Evolutionary conservation across 1,140 invertebrate genomes (phyloP).

Genomic region (Drosophila tristis): DNA sequence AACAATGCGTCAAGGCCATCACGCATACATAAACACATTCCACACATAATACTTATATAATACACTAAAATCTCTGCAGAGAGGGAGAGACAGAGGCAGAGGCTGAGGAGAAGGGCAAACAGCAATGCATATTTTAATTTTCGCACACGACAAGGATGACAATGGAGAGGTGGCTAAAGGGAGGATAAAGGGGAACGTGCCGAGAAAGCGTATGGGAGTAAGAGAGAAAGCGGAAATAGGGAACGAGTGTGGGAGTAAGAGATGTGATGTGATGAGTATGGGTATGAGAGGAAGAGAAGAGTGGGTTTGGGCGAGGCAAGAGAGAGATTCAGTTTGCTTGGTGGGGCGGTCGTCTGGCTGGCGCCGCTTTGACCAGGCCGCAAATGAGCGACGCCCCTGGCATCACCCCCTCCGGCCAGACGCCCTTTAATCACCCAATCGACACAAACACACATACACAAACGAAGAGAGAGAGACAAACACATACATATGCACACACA

Average conservation of each 20-base stretch:
- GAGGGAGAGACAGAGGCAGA: not conserved
- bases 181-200: too few species aligned
- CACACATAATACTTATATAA: not conserved
- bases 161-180: not conserved
- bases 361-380: conserved; percentile 71
- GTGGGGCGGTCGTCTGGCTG: conserved; percentile 48
- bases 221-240: too few species aligned
- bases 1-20: conserved; percentile 46
- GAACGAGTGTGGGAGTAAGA: not conserved
- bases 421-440: conserved; percentile 67
- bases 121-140: conserved; percentile 74
- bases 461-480: conserved; percentile 2
- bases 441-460: conserved; percentile 5
- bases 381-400: conserved; percentile 60
- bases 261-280: too few species aligned
- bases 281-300: too few species aligned
- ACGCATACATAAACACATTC: conserved; percentile 12
- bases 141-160: conserved; percentile 18
- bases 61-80: not conserved
- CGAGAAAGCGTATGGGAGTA: too few species aligned
- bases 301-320: not conserved
- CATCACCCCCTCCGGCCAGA: conserved; percentile 29
- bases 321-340: conserved; percentile 30
- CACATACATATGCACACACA: conserved; percentile 22
- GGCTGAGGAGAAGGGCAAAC: conserved; percentile 3